Base-by-base conservation (phyloP, 2,797 vertebrate genomes). In the Acipenser ruthenus region DNA sequence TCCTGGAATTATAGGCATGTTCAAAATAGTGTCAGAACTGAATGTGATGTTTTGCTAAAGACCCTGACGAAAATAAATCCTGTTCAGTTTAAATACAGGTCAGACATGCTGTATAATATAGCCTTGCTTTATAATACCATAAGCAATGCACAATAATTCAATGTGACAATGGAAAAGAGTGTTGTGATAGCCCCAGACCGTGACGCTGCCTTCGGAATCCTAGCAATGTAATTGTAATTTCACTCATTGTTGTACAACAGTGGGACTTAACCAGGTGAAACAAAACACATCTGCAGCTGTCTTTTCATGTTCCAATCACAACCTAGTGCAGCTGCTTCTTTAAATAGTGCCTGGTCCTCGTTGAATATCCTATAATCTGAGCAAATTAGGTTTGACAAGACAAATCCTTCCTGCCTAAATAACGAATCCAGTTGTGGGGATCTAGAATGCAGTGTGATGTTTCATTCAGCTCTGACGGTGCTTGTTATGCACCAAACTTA, bases 371-470 rank as follows among this genome's bases (percentile, higher is more conserved):
- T 15, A 52, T 13, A 63, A 63, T 59, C 10, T 49, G 23, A 64
- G 48, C 23, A 48, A n/a, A 70, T 70, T 60, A 51, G 69, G 60
- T 52, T 51, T 64, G 69, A 70, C 65, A 70, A n/a, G 61, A 23
- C 65, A 64, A 68, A 68, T 68, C 67, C 67, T 49, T 48, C 53
- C 61, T 51, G 53, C 10, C 48, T 18, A 15, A 37, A 3, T 12
- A 59, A 6, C 50, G 37, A 56, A 70, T 62, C 52, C 13, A 15
- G n/a, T 66, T 50, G 13, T 6, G 15, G 58, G 48, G 15, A 51
- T 10, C 18, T 60, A 50, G 56, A 13, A 61, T 11, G 55, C 48
- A 50, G 13, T 50, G 58, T 50, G 49, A 60, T 60, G 65, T 13
- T 9, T 49, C 59, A 49, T 37, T 7, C 37, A 18, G 47, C 59